Conservation (phyloP, 2,888 invertebrate species). For the Embidobia sp. region DNA sequence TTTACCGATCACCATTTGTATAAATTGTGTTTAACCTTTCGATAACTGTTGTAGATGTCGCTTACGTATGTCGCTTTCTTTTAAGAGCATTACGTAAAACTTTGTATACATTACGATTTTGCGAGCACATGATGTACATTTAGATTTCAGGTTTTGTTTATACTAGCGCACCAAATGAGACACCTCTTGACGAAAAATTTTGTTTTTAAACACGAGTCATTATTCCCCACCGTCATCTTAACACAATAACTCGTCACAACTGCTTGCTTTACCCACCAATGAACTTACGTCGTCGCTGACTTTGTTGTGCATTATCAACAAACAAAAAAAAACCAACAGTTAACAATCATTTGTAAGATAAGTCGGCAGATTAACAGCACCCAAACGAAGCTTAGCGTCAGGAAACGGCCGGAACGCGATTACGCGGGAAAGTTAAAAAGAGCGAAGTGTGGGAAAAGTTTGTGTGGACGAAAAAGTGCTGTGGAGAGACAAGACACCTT, state of each 20-base stretch:
- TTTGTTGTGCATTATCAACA: slow-evolving; percentile 2
- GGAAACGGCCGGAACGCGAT: background rate
- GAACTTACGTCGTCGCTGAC: background rate
- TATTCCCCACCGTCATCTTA: background rate
- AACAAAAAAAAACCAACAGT: too few species aligned
- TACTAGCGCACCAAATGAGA: background rate
- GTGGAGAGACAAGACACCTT: slow-evolving; percentile 10
- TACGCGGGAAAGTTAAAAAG: background rate
- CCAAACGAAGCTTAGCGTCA: slow-evolving; percentile 48
- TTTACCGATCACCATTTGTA: too few species aligned
- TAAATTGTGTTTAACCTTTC: background rate
- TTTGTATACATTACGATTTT: slow-evolving; percentile 26
- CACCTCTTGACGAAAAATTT: background rate
- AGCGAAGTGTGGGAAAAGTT: slow-evolving; percentile 3
- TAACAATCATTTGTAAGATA: slow-evolving; percentile 31
- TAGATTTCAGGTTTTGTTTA: slow-evolving; percentile 3
- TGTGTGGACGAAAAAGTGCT: slow-evolving; percentile 10
- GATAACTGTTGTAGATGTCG: too few species aligned
- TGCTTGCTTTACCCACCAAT: slow-evolving; percentile 16
- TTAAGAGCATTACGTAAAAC: background rate
- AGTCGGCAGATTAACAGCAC: slow-evolving; percentile 11
- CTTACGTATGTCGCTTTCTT: slow-evolving; percentile 20
- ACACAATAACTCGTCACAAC: slow-evolving; percentile 4
- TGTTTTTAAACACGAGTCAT: background rate
- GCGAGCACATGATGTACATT: background rate